Base-by-base conservation (phyloP, 2,797 vertebrate species). In the Clarias laeviceps region DNA sequence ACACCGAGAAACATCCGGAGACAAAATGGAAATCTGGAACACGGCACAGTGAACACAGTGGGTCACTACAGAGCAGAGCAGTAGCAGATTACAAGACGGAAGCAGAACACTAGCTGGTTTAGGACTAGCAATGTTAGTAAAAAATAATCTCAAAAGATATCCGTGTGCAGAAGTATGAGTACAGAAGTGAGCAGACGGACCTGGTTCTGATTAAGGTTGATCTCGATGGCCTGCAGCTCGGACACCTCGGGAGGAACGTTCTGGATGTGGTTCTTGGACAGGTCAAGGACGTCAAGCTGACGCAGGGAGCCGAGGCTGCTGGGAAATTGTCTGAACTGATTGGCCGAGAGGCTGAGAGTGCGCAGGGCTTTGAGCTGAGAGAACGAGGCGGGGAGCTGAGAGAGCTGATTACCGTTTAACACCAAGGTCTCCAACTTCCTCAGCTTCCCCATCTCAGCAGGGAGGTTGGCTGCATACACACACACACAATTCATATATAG, bases 191-290 rank as follows among this genome's bases (percentile, higher is more conserved):
- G 61, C 15, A 54, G 37, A 80, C 15, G 59, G 40, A 99, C 98
- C 97, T 99, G 98, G 91, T 99, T 99, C 94, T 99, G 98, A 93
- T 99, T 99, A 83, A 99, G 93, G 92, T 99, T 99, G 91, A 99
- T 96, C 92, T 99, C 98, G 0, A 99, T 99, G 90, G 95, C 94
- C 91, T 99, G 98, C 87, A 99, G 90, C 79, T 97, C 95, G 0
- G 94, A 95, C 81, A 99, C 95, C 11, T 91, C 95, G 11, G 96
- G 91, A 0, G 97, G 97, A 57, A 99, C 93, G 0, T 90, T 94
- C 82, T 95, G 96, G 91, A 99, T 99, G 92, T 95, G 94, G 93
- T 99, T 99, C 84, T 94, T 96, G 73, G 98, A 99, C 86, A 99
- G 95, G 91, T 99, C 98, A 66, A 98, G 93, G 74, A 99, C 93